Evolutionary conservation across 2,888 invertebrate genomes (phyloP).

Genomic region (Cosmia trapezina): DNA sequence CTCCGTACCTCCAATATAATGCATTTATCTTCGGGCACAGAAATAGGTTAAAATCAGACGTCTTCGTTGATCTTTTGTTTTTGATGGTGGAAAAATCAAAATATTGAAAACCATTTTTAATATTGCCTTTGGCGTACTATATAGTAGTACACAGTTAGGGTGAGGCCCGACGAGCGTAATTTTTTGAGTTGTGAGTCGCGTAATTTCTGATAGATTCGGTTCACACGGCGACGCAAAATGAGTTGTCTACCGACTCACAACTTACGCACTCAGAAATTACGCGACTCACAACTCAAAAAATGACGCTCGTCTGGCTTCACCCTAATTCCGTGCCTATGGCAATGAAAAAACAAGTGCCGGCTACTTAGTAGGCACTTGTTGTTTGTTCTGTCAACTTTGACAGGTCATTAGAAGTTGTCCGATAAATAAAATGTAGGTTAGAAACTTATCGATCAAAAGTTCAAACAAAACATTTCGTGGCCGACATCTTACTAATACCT

Average conservation of each 20-base stretch:
- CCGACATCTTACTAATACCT: not conserved
- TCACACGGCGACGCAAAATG: too few relatives aligned
- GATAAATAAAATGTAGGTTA: conserved; percentile 17
- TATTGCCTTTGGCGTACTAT: not conserved
- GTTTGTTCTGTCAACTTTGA: conserved; percentile 34
- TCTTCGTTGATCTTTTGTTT: conserved; percentile 2
- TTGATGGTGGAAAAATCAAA: not conserved
- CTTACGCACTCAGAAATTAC: too few relatives aligned
- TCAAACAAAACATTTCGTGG: conserved; percentile 1
- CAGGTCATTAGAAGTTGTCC: conserved; percentile 17
- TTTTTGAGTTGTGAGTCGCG: too few relatives aligned
- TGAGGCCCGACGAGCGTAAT: too few relatives aligned
- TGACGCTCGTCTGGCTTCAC: too few relatives aligned
- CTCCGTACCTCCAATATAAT: conserved; percentile 15
- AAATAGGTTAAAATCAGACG: conserved; percentile 35
- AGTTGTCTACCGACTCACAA: too few relatives aligned
- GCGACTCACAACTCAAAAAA: too few relatives aligned
- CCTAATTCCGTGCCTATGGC: too few relatives aligned
- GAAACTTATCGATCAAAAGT: conserved; percentile 1
- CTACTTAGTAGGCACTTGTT: conserved; percentile 21
- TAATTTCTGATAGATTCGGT: too few relatives aligned
- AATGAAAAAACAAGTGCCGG: conserved; percentile 12
- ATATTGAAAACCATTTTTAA: not conserved
- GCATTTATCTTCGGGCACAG: conserved; percentile 32
- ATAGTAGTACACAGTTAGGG: too few relatives aligned